Evolutionary conservation across 2,888 invertebrate genomes (phyloP).

Genomic region (Eumerus sabulonum): DNA sequence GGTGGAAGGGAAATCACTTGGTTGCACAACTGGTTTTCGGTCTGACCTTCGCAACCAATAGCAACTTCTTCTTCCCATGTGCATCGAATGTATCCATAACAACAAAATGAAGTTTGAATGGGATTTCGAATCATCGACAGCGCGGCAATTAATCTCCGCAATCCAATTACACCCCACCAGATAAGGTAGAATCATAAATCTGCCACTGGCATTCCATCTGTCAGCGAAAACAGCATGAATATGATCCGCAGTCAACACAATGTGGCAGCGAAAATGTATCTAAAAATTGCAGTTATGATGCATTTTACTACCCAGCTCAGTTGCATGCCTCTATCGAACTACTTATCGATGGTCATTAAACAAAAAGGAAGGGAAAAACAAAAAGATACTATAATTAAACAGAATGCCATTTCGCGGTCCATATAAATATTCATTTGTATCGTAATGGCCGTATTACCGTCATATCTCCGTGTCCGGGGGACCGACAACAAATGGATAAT

Average conservation of each 20-base stretch:
- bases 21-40: too few relatives aligned
- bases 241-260: not conserved
- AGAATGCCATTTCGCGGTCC: conserved; percentile 54
- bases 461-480: too few relatives aligned
- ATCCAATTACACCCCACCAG: conserved; percentile 22
- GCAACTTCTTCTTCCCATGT: too few relatives aligned
- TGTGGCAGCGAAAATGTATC: conserved; percentile 6
- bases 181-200: conserved; percentile 49
- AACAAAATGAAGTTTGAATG: too few relatives aligned
- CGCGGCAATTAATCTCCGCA: conserved; percentile 6
- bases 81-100: too few relatives aligned
- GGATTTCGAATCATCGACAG: too few relatives aligned
- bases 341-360: conserved; percentile 60
- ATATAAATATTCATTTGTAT: conserved; percentile 59
- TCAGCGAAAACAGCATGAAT: conserved; percentile 31
- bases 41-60: too few relatives aligned
- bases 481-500: conserved; percentile 49
- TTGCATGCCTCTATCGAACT: conserved; percentile 50
- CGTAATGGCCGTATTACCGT: too few relatives aligned
- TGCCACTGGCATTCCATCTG: conserved; percentile 50
- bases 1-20: not conserved
- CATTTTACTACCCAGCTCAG: conserved; percentile 56
- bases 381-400: conserved; percentile 43
- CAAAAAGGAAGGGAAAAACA: not conserved
- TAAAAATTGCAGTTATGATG: conserved; percentile 25